Conservation (phyloP, 2,888 invertebrate genomes). For the Hydrotaea cyrtoneurina region DNA sequence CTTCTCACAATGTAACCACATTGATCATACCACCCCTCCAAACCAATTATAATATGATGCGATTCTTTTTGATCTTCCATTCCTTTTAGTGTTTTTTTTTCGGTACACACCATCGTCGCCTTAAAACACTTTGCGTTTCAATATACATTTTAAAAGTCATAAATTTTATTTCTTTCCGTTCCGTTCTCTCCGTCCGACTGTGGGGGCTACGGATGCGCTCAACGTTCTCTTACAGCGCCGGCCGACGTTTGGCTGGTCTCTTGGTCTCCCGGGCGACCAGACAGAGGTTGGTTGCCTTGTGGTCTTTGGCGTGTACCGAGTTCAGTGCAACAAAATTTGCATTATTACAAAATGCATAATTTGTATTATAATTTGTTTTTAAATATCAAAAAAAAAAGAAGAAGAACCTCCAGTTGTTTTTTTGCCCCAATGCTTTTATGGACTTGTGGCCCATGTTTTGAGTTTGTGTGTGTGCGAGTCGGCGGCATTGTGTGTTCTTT, state of each 20-base stretch:
- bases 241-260: not conserved
- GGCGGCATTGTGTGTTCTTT: constrained; percentile 1
- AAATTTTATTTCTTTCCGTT: constrained; percentile 47
- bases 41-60: constrained; percentile 34
- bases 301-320: not conserved
- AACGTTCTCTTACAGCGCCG: not conserved
- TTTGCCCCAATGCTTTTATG: constrained; percentile 28
- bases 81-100: not conserved
- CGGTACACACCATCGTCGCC: not conserved
- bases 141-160: constrained; percentile 60
- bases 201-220: constrained; percentile 8
- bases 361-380: constrained; percentile 67
- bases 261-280: not conserved
- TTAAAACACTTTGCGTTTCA: constrained; percentile 55
- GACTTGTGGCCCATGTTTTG: not conserved
- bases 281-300: not conserved
- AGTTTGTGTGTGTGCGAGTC: not conserved
- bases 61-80: not conserved
- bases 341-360: constrained; percentile 67
- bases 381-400: constrained; percentile 56
- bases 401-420: not conserved
- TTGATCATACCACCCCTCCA: not conserved
- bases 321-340: constrained; percentile 55
- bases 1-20: too few relatives aligned
- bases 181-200: not conserved